Conservation (phyloP, 1,140 invertebrate genomes). For the Trialeurodes vaporariorum region DNA sequence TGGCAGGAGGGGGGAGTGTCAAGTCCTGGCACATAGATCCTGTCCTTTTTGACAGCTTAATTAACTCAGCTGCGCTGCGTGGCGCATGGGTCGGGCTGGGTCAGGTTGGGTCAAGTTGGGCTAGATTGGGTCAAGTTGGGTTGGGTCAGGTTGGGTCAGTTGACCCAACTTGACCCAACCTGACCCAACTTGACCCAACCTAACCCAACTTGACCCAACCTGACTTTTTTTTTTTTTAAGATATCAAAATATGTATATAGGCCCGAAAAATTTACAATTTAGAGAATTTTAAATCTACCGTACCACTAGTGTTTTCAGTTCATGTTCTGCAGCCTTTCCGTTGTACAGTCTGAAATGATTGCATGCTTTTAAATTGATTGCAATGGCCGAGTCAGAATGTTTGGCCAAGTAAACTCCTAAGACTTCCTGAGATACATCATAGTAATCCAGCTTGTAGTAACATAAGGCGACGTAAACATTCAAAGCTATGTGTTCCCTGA, state of each 20-base stretch:
- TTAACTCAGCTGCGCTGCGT: too few relatives aligned
- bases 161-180: too few relatives aligned
- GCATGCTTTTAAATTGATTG: slow-evolving; percentile 88
- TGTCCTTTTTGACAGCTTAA: too few relatives aligned
- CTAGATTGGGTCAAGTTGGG: too few relatives aligned
- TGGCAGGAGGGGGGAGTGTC: too few relatives aligned
- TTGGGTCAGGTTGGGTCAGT: too few relatives aligned
- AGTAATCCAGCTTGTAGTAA: slow-evolving; percentile 94
- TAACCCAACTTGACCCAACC: too few relatives aligned
- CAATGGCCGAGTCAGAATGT: slow-evolving; percentile 86
- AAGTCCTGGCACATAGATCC: too few relatives aligned
- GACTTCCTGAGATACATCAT: slow-evolving; percentile 87
- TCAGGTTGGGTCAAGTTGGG: too few relatives aligned
- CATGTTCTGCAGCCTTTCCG: slow-evolving; percentile 81
- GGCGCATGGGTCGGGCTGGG: too few relatives aligned
- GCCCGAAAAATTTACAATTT: background rate
- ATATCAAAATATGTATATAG: background rate
- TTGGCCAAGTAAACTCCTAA: slow-evolving; percentile 85
- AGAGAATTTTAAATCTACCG: slow-evolving; percentile 27
- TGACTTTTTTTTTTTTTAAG: background rate
- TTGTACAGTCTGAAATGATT: slow-evolving; percentile 85
- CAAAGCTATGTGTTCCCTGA: slow-evolving; percentile 79
- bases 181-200: too few relatives aligned
- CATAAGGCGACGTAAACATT: slow-evolving; percentile 96
- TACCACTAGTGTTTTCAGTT: slow-evolving; percentile 59